These are phyloP conservation scores for Catharus ustulatus DNA, from an alignment of 2,797 vertebrate genomes.

Conservation along the genomic window DNA sequence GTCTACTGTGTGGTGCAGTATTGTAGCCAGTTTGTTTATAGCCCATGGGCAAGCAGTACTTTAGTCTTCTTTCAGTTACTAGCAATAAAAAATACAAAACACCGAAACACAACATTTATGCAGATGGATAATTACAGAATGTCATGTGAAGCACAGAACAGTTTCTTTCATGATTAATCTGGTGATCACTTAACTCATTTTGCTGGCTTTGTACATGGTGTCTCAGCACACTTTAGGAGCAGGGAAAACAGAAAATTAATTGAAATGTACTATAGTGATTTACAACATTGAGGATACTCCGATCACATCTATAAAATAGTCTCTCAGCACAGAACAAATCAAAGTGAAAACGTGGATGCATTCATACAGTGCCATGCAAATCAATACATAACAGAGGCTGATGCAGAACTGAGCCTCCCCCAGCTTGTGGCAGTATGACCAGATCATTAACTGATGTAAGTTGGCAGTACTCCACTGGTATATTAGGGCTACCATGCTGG, in stretches of 20 bases:
- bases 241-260: background rate
- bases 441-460: conserved; percentile 10
- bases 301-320: background rate
- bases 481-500: background rate
- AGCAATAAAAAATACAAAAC: background rate
- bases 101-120: background rate
- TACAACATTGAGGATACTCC: background rate
- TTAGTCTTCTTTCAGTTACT: background rate
- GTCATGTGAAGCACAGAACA: background rate
- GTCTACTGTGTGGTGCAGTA: background rate
- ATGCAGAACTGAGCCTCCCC: background rate
- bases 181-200: background rate
- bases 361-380: background rate
- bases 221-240: conserved; percentile 7
- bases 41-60: background rate
- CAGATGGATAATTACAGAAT: background rate
- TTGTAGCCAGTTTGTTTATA: background rate
- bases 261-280: background rate
- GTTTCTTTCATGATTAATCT: conserved; percentile 26
- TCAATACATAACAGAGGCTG: background rate
- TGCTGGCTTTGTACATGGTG: background rate
- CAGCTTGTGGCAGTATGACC: background rate
- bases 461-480: background rate
- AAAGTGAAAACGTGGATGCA: background rate
- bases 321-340: background rate